These are phyloP conservation scores for Rousettus leschenaultii DNA, from an alignment of 2,113 vertebrate species.

Conservation along the genomic window DNA sequence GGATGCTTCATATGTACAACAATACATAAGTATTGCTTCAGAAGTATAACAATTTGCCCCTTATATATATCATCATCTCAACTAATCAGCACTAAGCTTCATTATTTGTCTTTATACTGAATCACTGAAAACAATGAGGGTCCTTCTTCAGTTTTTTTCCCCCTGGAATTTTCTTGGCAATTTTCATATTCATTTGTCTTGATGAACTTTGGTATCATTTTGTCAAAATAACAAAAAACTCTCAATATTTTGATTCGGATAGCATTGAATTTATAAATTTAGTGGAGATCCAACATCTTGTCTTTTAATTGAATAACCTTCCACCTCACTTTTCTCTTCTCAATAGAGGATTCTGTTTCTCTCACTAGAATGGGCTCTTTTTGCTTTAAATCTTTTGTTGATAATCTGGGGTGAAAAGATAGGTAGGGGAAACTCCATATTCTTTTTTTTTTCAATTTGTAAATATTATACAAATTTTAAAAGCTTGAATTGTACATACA, in stretches of 20 bases:
- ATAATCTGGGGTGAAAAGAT: background rate
- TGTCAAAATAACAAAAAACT: background rate
- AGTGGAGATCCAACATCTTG: background rate
- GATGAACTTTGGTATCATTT: background rate
- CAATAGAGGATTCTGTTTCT: background rate
- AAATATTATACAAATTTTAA: constrained; percentile 98
- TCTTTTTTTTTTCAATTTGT: constrained; percentile 86
- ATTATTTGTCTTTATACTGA: constrained; percentile 2
- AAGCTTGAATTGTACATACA: constrained; percentile 92
- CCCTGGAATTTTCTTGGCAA: background rate
- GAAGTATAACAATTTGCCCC: background rate
- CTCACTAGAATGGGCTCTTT: background rate
- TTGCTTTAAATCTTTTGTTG: constrained; percentile 35
- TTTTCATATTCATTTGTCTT: constrained; percentile 2
- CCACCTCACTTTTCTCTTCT: background rate
- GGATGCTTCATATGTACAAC: background rate
- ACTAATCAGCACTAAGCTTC: background rate
- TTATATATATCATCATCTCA: background rate
- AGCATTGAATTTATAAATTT: background rate
- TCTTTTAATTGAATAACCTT: background rate
- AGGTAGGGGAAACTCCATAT: background rate
- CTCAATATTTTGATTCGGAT: background rate
- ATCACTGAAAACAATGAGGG: background rate
- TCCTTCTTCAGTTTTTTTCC: background rate
- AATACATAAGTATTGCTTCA: too few relatives aligned